A percentile compares a stretch with the other conserved stretches of the same genome.
These are phyloP conservation scores for Ctenicera cuprea DNA, from an alignment of 2,888 invertebrate species.

Conservation along the genomic window DNA sequence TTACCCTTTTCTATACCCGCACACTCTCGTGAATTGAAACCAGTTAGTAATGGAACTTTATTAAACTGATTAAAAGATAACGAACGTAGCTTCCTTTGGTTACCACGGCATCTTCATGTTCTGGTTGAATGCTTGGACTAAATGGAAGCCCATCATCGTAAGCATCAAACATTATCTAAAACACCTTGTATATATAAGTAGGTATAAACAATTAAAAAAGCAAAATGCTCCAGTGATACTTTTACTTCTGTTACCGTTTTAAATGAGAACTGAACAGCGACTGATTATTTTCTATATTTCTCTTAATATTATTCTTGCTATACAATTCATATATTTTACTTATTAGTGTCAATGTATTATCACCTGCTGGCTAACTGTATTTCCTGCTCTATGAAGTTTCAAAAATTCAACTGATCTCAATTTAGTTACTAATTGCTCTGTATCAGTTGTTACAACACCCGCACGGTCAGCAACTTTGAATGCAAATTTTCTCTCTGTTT, in stretches of 20 bases:
- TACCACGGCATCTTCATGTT: conserved; percentile 63
- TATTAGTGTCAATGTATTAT: too few species aligned
- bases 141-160: not conserved
- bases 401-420: conserved; percentile 58
- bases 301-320: too few species aligned
- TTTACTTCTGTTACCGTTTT: too few species aligned
- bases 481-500: conserved; percentile 61
- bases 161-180: not conserved
- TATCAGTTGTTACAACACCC: conserved; percentile 61
- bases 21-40: conserved; percentile 57
- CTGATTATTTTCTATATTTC: too few species aligned
- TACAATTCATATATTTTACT: too few species aligned
- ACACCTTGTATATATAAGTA: too few species aligned
- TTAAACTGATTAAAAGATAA: conserved; percentile 48
- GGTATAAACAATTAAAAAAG: too few species aligned
- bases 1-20: not conserved
- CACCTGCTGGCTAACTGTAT: not conserved
- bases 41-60: conserved; percentile 56
- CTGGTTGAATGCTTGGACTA: conserved; percentile 62
- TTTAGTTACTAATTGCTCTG: conserved; percentile 57
- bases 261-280: too few species aligned
- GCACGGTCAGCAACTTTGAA: conserved; percentile 58
- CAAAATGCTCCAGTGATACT: too few species aligned
- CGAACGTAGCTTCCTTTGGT: conserved; percentile 58
- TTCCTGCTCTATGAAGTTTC: conserved; percentile 10